Conservation (phyloP, 2,797 vertebrate species). For the Danio jaintianensis region DNA sequence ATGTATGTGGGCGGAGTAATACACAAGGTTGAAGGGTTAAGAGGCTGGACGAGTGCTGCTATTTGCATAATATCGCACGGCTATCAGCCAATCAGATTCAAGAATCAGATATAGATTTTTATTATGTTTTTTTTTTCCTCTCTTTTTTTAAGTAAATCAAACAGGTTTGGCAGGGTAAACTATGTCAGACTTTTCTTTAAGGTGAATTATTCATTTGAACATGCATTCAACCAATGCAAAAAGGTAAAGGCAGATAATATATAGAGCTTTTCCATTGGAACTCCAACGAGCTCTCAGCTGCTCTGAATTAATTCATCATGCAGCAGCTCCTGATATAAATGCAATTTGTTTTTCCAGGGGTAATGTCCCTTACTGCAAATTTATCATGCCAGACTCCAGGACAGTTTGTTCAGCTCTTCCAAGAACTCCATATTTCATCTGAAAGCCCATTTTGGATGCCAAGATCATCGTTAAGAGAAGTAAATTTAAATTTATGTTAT, state of each 20-base stretch:
- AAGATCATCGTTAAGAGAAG: constrained; percentile 59
- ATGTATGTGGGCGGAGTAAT: too few species aligned
- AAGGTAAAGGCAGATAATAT: constrained; percentile 52
- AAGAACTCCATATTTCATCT: constrained; percentile 65
- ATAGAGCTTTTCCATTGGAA: constrained; percentile 49
- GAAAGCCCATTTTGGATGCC: constrained; percentile 45
- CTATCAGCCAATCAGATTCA: too few species aligned
- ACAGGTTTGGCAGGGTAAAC: neutral
- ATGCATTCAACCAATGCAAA: constrained; percentile 20
- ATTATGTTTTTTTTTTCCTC: too few species aligned
- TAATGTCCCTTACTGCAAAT: constrained; percentile 66
- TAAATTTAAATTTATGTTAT: constrained; percentile 39
- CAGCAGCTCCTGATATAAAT: constrained; percentile 62
- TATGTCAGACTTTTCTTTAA: neutral
- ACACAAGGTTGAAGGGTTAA: too few species aligned
- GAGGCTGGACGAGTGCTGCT: too few species aligned
- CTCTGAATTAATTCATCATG: constrained; percentile 67
- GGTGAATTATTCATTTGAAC: neutral
- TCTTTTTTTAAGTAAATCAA: neutral
- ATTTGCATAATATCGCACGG: too few species aligned
- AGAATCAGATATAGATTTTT: too few species aligned
- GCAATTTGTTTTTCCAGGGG: constrained; percentile 67
- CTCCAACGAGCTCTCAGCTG: constrained; percentile 51
- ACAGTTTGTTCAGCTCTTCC: constrained; percentile 65
- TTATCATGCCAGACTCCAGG: constrained; percentile 61